Percentiles rank a stretch among this genome's conserved stretches.
Conservation (phyloP, 2,797 vertebrate genomes). For the Cetoscarus ocellatus region DNA sequence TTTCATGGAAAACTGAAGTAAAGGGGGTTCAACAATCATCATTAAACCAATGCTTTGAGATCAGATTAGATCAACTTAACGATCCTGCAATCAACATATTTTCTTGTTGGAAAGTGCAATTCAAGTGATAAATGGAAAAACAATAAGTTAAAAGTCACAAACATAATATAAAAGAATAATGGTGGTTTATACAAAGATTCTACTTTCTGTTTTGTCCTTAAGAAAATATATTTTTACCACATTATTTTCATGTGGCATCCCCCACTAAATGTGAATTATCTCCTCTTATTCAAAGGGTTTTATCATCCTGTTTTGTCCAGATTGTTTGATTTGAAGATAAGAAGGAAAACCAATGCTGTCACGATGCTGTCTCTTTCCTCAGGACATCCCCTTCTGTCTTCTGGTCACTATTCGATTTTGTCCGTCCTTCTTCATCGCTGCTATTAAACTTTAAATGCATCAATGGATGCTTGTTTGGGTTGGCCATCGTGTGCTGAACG, state of each 20-base stretch:
- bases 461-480: conserved; percentile 61
- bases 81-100: neutral
- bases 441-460: conserved; percentile 42
- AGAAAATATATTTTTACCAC: conserved; percentile 5
- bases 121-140: neutral
- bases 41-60: neutral
- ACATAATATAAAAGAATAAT: neutral
- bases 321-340: conserved; percentile 61
- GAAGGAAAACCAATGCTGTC: conserved; percentile 59
- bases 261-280: conserved; percentile 14
- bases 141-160: neutral
- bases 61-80: neutral
- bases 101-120: neutral
- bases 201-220: neutral
- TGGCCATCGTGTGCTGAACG: conserved; percentile 57
- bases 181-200: neutral
- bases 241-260: conserved; percentile 19
- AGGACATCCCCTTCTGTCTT: conserved; percentile 21
- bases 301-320: conserved; percentile 45
- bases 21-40: neutral
- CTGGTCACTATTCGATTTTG: conserved; percentile 50
- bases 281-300: conserved; percentile 10
- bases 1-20: no score
- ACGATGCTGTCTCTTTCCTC: conserved; percentile 60
- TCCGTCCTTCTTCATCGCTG: conserved; percentile 37